Percentiles rank a stretch among this genome's conserved stretches.
phyloP scores from a whole-genome alignment of 1,140 invertebrate genomes.

The Tenebrio molitor region DNA sequence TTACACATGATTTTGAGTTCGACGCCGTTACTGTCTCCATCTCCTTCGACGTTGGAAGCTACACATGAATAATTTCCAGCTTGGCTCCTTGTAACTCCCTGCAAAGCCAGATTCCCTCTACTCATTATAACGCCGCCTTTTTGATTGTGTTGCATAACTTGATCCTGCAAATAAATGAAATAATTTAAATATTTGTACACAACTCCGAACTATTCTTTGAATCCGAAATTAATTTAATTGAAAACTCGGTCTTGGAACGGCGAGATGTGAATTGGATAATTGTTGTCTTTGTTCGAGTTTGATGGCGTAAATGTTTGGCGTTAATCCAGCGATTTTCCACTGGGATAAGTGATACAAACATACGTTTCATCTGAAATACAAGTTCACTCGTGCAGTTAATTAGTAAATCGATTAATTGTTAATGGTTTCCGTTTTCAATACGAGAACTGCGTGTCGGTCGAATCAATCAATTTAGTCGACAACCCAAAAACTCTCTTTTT shows the following conservation, averaged over 20 bases:
- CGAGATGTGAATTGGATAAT: constrained; percentile 18
- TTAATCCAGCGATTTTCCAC: constrained; percentile 31
- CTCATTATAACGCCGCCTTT: constrained; percentile 87
- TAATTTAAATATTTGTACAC: constrained; percentile 18
- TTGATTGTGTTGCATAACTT: constrained; percentile 84
- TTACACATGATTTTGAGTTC: constrained; percentile 92
- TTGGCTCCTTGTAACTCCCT: constrained; percentile 81
- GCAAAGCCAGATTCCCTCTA: constrained; percentile 83
- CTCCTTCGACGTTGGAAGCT: constrained; percentile 90
- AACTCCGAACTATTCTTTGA: background rate
- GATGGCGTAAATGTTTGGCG: constrained; percentile 26
- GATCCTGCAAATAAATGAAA: constrained; percentile 72
- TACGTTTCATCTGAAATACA: constrained; percentile 33
- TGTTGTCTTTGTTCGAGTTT: constrained; percentile 16
- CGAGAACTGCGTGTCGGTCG: constrained; percentile 6
- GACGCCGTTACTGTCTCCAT: constrained; percentile 84
- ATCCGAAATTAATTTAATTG: constrained; percentile 27
- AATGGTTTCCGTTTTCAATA: constrained; percentile 28
- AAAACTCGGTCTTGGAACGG: constrained; percentile 1
- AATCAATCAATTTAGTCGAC: constrained; percentile 16
- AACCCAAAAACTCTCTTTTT: constrained; percentile 28
- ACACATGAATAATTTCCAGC: constrained; percentile 90
- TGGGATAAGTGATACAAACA: constrained; percentile 26
- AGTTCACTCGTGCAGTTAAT: constrained; percentile 36
- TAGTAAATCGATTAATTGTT: constrained; percentile 46